phyloP scores from a whole-genome alignment of 2,888 invertebrate species.

The Nemoura dubitans region DNA sequence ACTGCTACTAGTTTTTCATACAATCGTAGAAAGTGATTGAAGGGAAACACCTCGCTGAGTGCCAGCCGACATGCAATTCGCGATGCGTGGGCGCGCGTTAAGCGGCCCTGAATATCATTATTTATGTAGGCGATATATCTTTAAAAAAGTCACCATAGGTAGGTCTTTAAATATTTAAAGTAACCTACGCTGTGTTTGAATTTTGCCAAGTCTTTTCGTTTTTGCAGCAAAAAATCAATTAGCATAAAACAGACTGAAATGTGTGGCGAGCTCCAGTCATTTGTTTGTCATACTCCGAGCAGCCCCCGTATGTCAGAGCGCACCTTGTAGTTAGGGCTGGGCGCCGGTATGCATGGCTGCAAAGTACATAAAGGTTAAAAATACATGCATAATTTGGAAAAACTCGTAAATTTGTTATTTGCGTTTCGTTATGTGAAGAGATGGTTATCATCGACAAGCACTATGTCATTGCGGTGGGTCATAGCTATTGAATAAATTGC shows the following conservation, averaged over 20 bases:
- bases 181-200: background rate
- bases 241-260: background rate
- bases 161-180: background rate
- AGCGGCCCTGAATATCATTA: background rate
- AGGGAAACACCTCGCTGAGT: background rate
- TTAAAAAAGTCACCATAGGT: background rate
- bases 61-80: background rate
- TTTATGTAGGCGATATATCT: background rate
- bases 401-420: slow-evolving; percentile 7
- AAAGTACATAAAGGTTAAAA: background rate
- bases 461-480: background rate
- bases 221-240: background rate
- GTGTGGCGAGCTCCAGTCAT: background rate
- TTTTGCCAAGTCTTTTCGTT: background rate
- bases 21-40: slow-evolving; percentile 1
- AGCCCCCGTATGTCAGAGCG: background rate
- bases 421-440: slow-evolving; percentile 4
- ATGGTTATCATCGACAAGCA: background rate
- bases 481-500: background rate
- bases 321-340: background rate
- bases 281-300: background rate
- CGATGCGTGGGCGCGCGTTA: background rate
- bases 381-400: background rate
- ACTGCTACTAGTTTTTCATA: background rate
- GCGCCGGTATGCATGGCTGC: background rate